These are phyloP conservation scores for Drosophila tani DNA, from an alignment of 1,140 invertebrate species.

Conservation along the genomic window DNA sequence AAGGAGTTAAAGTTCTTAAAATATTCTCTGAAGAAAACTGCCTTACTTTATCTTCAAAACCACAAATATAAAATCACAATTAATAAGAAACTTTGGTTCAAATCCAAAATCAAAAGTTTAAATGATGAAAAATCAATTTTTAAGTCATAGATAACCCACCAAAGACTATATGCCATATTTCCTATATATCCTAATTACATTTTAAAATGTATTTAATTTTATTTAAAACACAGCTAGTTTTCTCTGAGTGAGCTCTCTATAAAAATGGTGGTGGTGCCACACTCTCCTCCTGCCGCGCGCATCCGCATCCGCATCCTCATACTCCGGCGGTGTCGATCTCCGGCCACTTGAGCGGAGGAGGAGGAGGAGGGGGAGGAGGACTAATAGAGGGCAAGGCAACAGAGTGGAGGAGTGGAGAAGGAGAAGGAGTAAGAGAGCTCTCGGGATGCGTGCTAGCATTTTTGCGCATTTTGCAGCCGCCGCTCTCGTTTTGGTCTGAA, in stretches of 20 bases:
- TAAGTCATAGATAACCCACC: no score
- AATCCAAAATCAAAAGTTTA: not conserved
- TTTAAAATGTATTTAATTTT: no score
- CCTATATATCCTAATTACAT: not conserved
- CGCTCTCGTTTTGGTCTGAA: slow-evolving; percentile 63
- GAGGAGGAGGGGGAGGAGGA: not conserved
- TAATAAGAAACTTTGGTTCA: no score
- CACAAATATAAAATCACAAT: not conserved
- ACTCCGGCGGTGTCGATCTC: slow-evolving; percentile 40
- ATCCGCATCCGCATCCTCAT: slow-evolving; percentile 15
- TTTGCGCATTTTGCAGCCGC: slow-evolving; percentile 63
- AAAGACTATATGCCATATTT: no score
- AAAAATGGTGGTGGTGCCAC: slow-evolving; percentile 39
- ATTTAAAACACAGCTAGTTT: not conserved
- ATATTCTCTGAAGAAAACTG: not conserved
- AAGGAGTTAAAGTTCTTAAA: not conserved
- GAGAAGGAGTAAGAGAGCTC: not conserved
- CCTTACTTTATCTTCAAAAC: rapidly evolving
- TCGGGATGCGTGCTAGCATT: slow-evolving; percentile 52
- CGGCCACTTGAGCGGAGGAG: slow-evolving; percentile 23
- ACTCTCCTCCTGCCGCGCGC: slow-evolving; percentile 22
- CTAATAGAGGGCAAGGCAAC: not conserved
- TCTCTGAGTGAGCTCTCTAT: slow-evolving; percentile 10
- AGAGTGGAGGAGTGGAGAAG: not conserved
- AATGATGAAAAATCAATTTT: no score